A percentile compares a stretch with the other conserved stretches of the same genome.
These are phyloP conservation scores for Trichonephila clavipes DNA, from an alignment of 1,140 invertebrate species.

Conservation along the genomic window DNA sequence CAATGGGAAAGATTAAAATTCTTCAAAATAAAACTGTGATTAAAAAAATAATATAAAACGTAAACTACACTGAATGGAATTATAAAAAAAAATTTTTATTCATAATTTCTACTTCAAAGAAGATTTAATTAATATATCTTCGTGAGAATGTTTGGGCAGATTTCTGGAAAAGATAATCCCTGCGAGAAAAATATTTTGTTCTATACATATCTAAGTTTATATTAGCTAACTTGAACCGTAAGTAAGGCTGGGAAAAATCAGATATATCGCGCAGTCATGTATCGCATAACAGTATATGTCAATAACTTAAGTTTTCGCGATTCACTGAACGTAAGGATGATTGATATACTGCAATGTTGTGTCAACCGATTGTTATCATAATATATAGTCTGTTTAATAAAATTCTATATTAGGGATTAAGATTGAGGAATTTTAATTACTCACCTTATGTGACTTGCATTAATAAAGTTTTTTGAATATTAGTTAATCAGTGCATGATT, in stretches of 20 bases:
- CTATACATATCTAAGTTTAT: neutral
- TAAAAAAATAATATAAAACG: no score
- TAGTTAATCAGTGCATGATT: neutral
- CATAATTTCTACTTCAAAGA: neutral
- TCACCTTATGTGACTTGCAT: neutral
- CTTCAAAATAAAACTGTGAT: no score
- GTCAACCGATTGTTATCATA: neutral
- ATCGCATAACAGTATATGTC: conserved; percentile 3
- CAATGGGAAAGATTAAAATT: no score
- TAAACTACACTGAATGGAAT: no score
- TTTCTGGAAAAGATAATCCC: neutral
- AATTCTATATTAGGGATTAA: neutral
- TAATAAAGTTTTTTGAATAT: neutral
- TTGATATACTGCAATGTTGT: neutral
- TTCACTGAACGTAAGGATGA: neutral
- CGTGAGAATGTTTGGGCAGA: neutral
- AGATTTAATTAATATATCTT: neutral
- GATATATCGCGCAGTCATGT: neutral
- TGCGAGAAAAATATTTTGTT: neutral
- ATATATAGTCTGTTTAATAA: neutral
- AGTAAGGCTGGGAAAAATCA: neutral
- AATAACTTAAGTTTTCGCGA: neutral
- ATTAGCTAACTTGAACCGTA: conserved; percentile 11
- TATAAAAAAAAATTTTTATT: no score
- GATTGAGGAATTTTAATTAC: conserved; percentile 20